These are phyloP conservation scores for Lagenorhynchus albirostris DNA, from an alignment of 2,113 vertebrate species.

Conservation along the genomic window DNA sequence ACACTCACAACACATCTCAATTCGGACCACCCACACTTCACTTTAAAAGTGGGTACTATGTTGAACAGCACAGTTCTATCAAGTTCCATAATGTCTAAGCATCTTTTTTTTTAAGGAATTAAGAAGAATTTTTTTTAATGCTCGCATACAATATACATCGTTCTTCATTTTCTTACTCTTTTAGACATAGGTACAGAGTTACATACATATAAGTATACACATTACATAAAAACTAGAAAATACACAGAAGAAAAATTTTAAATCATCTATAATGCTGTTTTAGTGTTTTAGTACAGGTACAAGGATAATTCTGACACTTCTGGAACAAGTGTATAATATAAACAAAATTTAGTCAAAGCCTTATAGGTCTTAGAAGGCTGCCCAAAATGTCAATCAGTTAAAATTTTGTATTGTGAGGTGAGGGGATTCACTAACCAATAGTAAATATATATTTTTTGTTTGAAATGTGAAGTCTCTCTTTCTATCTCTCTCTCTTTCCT, in stretches of 20 bases:
- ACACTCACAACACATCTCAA: not conserved
- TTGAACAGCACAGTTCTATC: not conserved
- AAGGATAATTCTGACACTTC: not conserved
- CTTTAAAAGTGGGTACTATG: rapidly evolving
- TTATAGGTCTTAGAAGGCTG: not conserved
- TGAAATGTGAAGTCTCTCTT: not conserved
- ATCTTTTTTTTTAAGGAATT: not conserved
- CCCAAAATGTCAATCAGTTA: not conserved
- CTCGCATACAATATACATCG: not conserved
- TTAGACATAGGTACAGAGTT: not conserved
- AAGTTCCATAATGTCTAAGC: not conserved
- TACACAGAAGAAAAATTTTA: not conserved
- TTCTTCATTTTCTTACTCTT: not conserved
- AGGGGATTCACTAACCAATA: not conserved
- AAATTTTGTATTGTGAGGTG: not conserved
- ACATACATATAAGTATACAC: not conserved
- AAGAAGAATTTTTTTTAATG: not conserved
- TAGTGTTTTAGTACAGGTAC: not conserved
- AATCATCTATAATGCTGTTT: not conserved
- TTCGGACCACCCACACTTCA: not conserved
- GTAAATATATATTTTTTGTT: not conserved
- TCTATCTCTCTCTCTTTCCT: not conserved
- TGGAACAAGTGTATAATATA: not conserved
- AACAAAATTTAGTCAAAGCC: not conserved
- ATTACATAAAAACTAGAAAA: not conserved